Conservation (phyloP, 2,888 invertebrate genomes). For the Aspidiotus destructor region DNA sequence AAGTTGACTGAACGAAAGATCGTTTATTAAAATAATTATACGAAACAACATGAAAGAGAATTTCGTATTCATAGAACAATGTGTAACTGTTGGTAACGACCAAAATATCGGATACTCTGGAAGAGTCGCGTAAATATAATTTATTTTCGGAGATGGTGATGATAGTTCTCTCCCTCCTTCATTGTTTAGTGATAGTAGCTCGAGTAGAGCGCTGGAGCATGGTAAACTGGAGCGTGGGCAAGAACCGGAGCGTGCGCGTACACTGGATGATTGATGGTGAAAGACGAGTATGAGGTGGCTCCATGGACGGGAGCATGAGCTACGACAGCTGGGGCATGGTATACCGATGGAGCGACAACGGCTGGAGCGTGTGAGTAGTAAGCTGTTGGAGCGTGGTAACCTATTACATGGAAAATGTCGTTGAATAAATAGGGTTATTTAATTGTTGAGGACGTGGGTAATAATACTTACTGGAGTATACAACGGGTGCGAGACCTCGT, state of each 20-base stretch:
- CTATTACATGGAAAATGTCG: not conserved
- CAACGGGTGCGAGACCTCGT: conserved; percentile 13
- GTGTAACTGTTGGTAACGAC: too few relatives aligned
- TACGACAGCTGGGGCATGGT: conserved; percentile 33
- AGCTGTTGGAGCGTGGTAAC: conserved; percentile 17
- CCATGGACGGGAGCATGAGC: conserved; percentile 34
- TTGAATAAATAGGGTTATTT: too few relatives aligned
- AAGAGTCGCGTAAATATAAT: too few relatives aligned
- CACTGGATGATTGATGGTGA: conserved; percentile 35
- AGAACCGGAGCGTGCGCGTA: conserved; percentile 34
- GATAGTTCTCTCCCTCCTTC: too few relatives aligned
- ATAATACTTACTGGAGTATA: conserved; percentile 13
- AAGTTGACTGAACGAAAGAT: too few relatives aligned
- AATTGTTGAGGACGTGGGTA: not conserved
- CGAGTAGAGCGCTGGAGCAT: conserved; percentile 22
- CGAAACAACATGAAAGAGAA: too few relatives aligned
- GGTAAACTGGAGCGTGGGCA: conserved; percentile 34
- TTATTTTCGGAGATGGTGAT: too few relatives aligned
- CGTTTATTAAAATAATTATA: too few relatives aligned
- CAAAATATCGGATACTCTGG: too few relatives aligned
- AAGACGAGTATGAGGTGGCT: conserved; percentile 35
- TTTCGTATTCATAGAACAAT: too few relatives aligned
- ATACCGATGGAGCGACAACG: conserved; percentile 32
- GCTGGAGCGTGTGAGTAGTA: conserved; percentile 28
- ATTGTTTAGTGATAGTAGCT: conserved; percentile 15